Percentiles rank a stretch among this genome's conserved stretches.
phyloP scores from a whole-genome alignment of 1,140 invertebrate genomes.

The Rhagoletis zephyria region DNA sequence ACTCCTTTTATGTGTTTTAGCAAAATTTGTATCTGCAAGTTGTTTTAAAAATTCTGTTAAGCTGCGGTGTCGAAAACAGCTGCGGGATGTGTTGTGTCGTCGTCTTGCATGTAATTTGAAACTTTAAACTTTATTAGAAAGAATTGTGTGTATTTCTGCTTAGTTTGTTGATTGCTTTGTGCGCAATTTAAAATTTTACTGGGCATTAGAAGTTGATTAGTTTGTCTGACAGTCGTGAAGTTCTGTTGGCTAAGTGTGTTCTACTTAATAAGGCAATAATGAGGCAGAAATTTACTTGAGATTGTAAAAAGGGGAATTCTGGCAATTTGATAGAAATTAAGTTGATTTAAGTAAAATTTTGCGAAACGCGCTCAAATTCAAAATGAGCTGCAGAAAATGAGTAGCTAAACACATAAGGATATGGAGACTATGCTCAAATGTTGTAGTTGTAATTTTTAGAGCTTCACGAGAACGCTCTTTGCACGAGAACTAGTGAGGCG shows the following conservation, averaged over 20 bases:
- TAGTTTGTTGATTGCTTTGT: constrained; percentile 4
- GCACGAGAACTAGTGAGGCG: no score
- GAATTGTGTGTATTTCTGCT: background rate
- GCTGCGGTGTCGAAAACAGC: constrained; percentile 22
- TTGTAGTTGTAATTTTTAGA: no score
- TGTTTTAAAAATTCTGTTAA: background rate
- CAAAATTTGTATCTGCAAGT: constrained; percentile 4
- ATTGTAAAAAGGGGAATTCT: no score
- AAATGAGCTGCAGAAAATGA: no score
- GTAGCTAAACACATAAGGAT: no score
- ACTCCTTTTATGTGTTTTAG: background rate
- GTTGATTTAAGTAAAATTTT: no score
- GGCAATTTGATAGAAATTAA: no score
- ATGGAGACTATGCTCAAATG: no score
- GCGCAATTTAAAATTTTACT: background rate
- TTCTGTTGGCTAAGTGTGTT: background rate
- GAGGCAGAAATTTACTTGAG: no score
- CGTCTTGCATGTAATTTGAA: constrained; percentile 14
- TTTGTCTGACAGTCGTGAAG: background rate
- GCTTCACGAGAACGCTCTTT: no score
- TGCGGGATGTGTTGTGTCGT: constrained; percentile 44
- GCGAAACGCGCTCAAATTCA: no score
- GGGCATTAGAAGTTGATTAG: constrained; percentile 1
- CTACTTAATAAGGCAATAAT: background rate
- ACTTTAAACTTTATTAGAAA: constrained; percentile 24